Percentiles rank a stretch among this genome's conserved stretches.
Evolutionary conservation across 2,888 invertebrate species (phyloP).

Genomic region (Heterodera filipjevi): DNA sequence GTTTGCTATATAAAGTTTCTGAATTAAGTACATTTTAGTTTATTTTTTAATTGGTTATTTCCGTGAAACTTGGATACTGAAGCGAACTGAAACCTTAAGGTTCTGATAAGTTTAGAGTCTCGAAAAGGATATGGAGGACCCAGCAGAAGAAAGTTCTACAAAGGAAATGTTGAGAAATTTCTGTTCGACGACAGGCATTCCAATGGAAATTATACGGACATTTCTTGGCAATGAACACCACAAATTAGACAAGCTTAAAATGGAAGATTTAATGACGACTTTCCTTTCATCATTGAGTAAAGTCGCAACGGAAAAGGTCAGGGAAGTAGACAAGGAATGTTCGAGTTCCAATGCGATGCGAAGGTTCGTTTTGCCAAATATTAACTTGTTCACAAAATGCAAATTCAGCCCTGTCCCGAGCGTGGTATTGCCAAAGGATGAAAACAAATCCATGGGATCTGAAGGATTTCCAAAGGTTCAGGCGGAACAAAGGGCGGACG

Average conservation of each 20-base stretch:
- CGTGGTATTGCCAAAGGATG: not conserved
- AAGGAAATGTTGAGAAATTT: slow-evolving; percentile 20
- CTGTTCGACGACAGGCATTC: slow-evolving; percentile 7
- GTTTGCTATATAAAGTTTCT: too few relatives aligned
- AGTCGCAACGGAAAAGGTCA: slow-evolving; percentile 7
- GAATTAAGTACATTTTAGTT: too few relatives aligned
- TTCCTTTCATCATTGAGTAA: slow-evolving; percentile 15
- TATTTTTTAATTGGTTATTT: too few relatives aligned
- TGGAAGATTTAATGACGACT: slow-evolving; percentile 22
- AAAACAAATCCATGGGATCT: not conserved
- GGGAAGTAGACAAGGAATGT: not conserved
- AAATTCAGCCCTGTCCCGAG: slow-evolving; percentile 13
- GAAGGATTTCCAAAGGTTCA: not conserved
- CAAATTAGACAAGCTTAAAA: slow-evolving; percentile 17
- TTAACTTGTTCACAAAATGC: not conserved
- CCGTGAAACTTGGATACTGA: too few relatives aligned
- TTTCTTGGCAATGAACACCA: slow-evolving; percentile 25
- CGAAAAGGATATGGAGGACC: not conserved
- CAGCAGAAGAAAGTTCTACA: not conserved
- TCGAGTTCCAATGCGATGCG: not conserved
- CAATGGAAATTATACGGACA: slow-evolving; percentile 1
- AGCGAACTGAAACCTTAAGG: too few relatives aligned
- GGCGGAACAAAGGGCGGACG: not conserved
- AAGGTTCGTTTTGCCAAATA: not conserved
- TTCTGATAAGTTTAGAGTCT: not conserved